Evolutionary conservation across 1,140 invertebrate species (phyloP), one percentile per base, ranked within the genome.

Genomic region (Halictus rubicundus): DNA sequence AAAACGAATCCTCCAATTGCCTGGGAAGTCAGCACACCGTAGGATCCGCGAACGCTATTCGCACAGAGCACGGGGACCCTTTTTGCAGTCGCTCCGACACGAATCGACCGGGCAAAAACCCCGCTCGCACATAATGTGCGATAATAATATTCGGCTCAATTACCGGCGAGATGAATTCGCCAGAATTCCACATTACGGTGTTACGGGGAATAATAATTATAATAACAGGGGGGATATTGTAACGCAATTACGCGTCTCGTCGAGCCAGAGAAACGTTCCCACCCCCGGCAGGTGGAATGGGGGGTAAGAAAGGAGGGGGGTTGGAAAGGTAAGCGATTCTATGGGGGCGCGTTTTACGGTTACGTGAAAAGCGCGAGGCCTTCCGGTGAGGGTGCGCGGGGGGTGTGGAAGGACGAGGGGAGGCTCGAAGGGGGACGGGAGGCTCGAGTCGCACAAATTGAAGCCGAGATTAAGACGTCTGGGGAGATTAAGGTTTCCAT

Each of bases 381-480:
- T 19, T 25, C 42, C 61, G n/a, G 0, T n/a, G 23, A 39, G 63
- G 25, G 23, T 19, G 49, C 14, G 2, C 23, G n/a, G 23, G 23
- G 57, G 21, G 27, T 21, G 71, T n/a, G 1, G 74, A 16, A 12
- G 2, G 16, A 21, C 21, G 14, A n/a, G n/a, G n/a, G 52, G 21
- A 37, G 49, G 42, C 49, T n/a, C 23, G 61, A 60, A 71, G 77
- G 57, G 49, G 49, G 68, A 54, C 42, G 42, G 74, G 65, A 74
- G 49, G 80, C 64, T 39, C 23, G 78, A 78, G 82, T 74, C 65
- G 79, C 74, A 76, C 72, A 81, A 87, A 87, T 87, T 87, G 85
- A 87, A 82, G 76, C 85, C 57, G 79, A 83, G 86, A 87, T 87
- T 87, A 87, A 87, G 86, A 87, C 79, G 86, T 87, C 86, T 79